These are phyloP conservation scores for Epinotia demarniana DNA, from an alignment of 2,888 invertebrate species.

Conservation along the genomic window DNA sequence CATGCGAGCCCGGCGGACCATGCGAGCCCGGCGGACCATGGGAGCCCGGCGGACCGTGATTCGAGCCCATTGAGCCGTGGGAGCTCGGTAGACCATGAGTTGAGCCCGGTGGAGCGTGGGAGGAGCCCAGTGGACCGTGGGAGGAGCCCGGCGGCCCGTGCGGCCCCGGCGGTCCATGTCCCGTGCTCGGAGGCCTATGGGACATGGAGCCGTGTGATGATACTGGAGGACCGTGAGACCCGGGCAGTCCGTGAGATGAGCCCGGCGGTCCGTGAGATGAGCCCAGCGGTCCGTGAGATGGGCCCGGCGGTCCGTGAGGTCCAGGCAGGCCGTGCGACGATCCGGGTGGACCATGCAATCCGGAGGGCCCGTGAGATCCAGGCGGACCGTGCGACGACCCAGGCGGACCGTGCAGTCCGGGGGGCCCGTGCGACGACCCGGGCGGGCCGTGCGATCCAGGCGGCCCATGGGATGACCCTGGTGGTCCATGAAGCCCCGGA, in stretches of 20 bases:
- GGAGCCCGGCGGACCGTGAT: constrained; percentile 36
- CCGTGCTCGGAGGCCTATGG: not conserved
- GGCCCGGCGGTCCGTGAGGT: not conserved
- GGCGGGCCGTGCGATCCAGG: constrained; percentile 6
- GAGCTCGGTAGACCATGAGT: constrained; percentile 14
- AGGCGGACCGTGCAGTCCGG: constrained; percentile 45
- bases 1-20: not conserved
- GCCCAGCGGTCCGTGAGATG: not conserved
- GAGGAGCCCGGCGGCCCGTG: not conserved
- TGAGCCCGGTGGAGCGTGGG: not conserved
- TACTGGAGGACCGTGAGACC: constrained; percentile 44
- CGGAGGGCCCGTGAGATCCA: constrained; percentile 46
- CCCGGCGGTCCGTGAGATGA: not conserved
- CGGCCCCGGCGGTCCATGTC: constrained; percentile 6
- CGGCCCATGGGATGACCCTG: constrained; percentile 42
- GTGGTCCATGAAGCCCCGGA: constrained; percentile 36
- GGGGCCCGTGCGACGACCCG: constrained; percentile 43
- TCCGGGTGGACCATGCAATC: constrained; percentile 14
- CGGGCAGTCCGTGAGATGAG: constrained; percentile 43
- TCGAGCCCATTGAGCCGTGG: constrained; percentile 37
- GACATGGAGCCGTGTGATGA: not conserved
- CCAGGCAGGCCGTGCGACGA: constrained; percentile 1
- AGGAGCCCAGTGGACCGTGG: constrained; percentile 1
- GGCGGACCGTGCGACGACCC: constrained; percentile 44
- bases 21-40: not conserved